These are phyloP conservation scores for Leptosomus discolor DNA, from an alignment of 2,113 vertebrate species.

Conservation along the genomic window DNA sequence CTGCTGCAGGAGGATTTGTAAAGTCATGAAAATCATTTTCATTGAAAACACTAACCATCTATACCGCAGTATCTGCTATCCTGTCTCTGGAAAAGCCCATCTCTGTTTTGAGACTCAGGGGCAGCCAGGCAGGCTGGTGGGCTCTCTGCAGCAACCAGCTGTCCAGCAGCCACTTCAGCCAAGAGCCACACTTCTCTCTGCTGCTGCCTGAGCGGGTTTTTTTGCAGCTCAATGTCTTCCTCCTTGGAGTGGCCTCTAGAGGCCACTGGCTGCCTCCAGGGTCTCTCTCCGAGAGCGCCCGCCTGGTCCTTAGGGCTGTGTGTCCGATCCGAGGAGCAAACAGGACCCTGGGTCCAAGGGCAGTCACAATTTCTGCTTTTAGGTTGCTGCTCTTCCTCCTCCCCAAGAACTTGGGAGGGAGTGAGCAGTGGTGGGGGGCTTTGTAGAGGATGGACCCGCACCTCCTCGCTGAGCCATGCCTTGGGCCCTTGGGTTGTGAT, in stretches of 20 bases:
- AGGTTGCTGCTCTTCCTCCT: background rate
- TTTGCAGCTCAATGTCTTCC: background rate
- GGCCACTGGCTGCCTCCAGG: background rate
- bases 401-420: accelerated
- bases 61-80: background rate
- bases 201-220: background rate
- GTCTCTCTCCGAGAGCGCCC: background rate
- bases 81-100: background rate
- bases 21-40: background rate
- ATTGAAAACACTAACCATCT: background rate
- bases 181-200: background rate
- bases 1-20: background rate
- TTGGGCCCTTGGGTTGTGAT: background rate
- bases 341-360: background rate
- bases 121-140: background rate
- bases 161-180: accelerated
- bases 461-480: background rate
- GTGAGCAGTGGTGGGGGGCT: background rate
- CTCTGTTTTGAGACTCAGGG: accelerated
- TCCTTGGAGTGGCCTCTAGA: background rate
- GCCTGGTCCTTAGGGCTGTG: accelerated
- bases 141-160: background rate
- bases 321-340: accelerated
- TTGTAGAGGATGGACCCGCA: background rate
- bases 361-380: background rate